These are phyloP conservation scores for Desmodus rotundus DNA, from an alignment of 2,113 vertebrate genomes.

Conservation along the genomic window DNA sequence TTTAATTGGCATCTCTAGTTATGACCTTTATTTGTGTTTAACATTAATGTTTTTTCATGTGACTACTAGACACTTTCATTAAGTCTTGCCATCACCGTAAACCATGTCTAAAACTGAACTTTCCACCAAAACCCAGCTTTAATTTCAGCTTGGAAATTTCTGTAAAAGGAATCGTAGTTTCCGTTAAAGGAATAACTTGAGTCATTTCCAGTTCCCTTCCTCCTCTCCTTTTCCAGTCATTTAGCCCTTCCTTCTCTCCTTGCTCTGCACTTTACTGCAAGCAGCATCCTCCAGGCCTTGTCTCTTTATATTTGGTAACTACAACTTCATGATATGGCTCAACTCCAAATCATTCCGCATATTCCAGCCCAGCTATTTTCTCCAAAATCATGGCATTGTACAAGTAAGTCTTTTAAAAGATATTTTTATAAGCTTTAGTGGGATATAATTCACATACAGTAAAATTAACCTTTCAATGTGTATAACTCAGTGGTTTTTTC, in stretches of 20 bases:
- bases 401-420: not conserved
- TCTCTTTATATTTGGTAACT: not conserved
- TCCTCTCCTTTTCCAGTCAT: not conserved
- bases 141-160: not conserved
- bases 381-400: not conserved
- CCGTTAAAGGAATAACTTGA: not conserved
- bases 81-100: not conserved
- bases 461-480: not conserved
- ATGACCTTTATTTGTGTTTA: not conserved
- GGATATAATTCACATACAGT: not conserved
- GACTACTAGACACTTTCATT: not conserved
- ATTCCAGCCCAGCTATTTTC: not conserved
- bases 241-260: not conserved
- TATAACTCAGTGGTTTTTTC: not conserved
- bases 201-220: not conserved
- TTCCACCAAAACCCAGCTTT: not conserved
- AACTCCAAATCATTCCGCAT: not conserved
- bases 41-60: not conserved
- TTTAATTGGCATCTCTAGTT: not conserved
- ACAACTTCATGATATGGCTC: not conserved
- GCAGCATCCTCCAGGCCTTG: not conserved
- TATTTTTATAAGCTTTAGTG: not conserved
- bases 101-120: not conserved
- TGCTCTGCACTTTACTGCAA: not conserved
- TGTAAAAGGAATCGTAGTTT: not conserved